phyloP scores from a whole-genome alignment of 2,888 invertebrate species.

The Drosophila atripex region DNA sequence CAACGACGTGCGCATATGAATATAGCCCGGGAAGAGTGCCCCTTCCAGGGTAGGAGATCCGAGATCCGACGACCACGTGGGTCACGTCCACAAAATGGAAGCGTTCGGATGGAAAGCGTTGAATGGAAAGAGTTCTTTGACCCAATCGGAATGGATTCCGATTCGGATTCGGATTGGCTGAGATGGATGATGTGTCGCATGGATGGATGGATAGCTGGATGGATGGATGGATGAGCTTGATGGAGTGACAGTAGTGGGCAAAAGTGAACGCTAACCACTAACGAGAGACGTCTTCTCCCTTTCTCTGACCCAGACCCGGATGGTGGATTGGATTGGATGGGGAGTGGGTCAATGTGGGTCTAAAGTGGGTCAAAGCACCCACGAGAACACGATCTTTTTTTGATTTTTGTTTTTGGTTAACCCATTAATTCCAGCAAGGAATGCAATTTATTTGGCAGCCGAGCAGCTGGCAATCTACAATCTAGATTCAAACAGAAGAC shows the following conservation, averaged over 20 bases:
- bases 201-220: neutral
- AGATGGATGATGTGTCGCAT: slow-evolving; percentile 6
- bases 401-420: slow-evolving; percentile 9
- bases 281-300: slow-evolving; percentile 58
- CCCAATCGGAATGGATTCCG: slow-evolving; percentile 14
- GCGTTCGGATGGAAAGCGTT: neutral
- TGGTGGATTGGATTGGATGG: slow-evolving; percentile 22
- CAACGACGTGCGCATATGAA: slow-evolving; percentile 69
- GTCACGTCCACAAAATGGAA: slow-evolving; percentile 12
- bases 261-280: slow-evolving; percentile 58
- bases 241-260: slow-evolving; percentile 47
- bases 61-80: slow-evolving; percentile 8
- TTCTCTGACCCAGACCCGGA: slow-evolving; percentile 71
- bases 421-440: slow-evolving; percentile 13
- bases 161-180: neutral
- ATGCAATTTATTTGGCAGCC: slow-evolving; percentile 12
- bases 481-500: slow-evolving; percentile 29
- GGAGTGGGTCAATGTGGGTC: slow-evolving; percentile 61
- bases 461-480: slow-evolving; percentile 19
- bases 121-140: slow-evolving; percentile 23
- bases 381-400: slow-evolving; percentile 25
- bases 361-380: slow-evolving; percentile 32
- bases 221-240: slow-evolving; percentile 2
- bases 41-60: neutral
- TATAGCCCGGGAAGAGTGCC: slow-evolving; percentile 48